Conservation (phyloP, 2,797 vertebrate species). For the Macropodus opercularis region DNA sequence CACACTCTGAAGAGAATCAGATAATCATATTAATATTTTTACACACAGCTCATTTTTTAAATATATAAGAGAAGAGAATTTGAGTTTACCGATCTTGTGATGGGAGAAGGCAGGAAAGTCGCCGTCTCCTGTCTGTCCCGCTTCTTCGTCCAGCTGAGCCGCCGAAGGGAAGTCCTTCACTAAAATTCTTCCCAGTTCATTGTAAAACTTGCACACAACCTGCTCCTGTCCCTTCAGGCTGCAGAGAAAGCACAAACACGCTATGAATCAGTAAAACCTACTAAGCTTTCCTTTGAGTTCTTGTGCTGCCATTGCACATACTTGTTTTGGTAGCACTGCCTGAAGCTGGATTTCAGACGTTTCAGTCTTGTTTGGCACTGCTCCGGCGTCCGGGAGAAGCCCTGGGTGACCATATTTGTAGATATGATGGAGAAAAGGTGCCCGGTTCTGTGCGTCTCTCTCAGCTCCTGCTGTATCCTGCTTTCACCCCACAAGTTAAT, state of each 20-base stretch:
- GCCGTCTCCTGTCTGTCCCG: slow-evolving; percentile 55
- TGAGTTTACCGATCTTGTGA: slow-evolving; percentile 65
- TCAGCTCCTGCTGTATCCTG: slow-evolving; percentile 70
- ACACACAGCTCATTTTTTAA: too few relatives aligned
- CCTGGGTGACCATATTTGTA: slow-evolving; percentile 69
- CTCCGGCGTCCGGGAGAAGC: slow-evolving; percentile 77
- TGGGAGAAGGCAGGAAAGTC: slow-evolving; percentile 52
- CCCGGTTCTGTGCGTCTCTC: slow-evolving; percentile 69
- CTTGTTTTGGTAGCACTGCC: slow-evolving; percentile 81
- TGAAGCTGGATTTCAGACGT: slow-evolving; percentile 74
- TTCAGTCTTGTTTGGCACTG: slow-evolving; percentile 81
- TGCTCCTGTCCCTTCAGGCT: slow-evolving; percentile 69
- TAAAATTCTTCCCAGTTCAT: slow-evolving; percentile 74
- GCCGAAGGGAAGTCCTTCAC: slow-evolving; percentile 60
- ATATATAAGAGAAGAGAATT: too few relatives aligned
- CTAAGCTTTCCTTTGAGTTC: rapidly evolving
- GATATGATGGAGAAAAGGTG: slow-evolving; percentile 77
- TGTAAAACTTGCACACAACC: slow-evolving; percentile 78
- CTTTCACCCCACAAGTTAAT: slow-evolving; percentile 79
- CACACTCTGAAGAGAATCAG: slow-evolving; percentile 51
- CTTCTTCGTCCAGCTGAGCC: slow-evolving; percentile 48
- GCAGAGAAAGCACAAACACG: neutral
- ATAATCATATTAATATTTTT: too few relatives aligned
- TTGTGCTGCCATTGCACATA: slow-evolving; percentile 18
- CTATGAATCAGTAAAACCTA: neutral